phyloP scores from a whole-genome alignment of 2,888 invertebrate genomes.

The Chalcis sispes region DNA sequence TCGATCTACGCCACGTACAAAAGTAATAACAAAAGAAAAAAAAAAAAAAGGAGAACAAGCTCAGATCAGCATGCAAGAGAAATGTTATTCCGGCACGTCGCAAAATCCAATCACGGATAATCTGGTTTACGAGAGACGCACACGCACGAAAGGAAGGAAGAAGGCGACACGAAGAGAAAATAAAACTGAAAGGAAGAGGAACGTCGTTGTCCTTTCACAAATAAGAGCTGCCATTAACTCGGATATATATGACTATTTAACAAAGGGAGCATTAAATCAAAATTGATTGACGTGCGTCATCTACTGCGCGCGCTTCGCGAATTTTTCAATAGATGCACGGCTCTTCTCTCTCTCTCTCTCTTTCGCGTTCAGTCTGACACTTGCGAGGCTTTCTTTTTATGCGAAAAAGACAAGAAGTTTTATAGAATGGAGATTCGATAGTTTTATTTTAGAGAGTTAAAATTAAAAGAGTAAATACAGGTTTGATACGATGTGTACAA shows the following conservation, averaged over 20 bases:
- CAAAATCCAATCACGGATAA: not conserved
- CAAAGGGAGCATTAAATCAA: conserved; percentile 25
- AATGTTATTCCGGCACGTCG: not conserved
- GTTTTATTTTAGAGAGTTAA: too few relatives aligned
- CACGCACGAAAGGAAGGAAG: not conserved
- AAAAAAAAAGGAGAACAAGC: not conserved
- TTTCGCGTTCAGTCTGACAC: too few relatives aligned
- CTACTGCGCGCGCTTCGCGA: not conserved
- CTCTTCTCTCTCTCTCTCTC: too few relatives aligned
- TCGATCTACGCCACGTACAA: too few relatives aligned
- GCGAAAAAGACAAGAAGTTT: too few relatives aligned
- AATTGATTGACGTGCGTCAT: conserved; percentile 31
- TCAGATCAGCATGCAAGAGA: too few relatives aligned
- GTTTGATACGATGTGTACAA: too few relatives aligned
- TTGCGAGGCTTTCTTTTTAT: too few relatives aligned
- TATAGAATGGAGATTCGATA: too few relatives aligned
- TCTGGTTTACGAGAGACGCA: not conserved
- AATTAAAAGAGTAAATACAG: too few relatives aligned
- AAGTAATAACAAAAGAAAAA: too few relatives aligned
- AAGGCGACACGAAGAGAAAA: not conserved
- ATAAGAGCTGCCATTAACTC: conserved; percentile 23
- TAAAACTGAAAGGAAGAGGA: not conserved
- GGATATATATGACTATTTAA: conserved; percentile 19
- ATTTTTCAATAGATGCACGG: not conserved
- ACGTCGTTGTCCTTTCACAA: not conserved